These are phyloP conservation scores for Falco naumanni DNA, from an alignment of 2,797 vertebrate genomes.

Conservation along the genomic window DNA sequence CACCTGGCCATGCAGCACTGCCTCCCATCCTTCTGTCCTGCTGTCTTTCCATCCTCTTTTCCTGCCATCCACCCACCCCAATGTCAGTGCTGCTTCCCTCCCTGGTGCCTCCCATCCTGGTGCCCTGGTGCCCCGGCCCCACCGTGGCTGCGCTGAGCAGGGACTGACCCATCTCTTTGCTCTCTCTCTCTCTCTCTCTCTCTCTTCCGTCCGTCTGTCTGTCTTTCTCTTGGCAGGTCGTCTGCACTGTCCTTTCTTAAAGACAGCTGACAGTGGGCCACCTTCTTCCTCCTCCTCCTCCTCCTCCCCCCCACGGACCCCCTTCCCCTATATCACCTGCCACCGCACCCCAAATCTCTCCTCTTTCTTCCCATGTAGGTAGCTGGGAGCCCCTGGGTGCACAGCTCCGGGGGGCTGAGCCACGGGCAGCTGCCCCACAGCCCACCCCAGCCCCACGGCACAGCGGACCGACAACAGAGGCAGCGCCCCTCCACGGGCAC, in stretches of 20 bases:
- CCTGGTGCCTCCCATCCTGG: not conserved
- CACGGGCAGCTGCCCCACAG: not conserved
- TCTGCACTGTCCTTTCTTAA: constrained; percentile 98
- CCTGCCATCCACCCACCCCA: not conserved
- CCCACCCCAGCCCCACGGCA: constrained; percentile 65
- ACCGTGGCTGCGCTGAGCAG: not conserved
- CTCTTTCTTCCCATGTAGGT: constrained; percentile 94
- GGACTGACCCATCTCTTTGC: constrained; percentile 80
- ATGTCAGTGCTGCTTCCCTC: not conserved
- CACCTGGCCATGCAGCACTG: not conserved
- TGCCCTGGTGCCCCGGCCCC: constrained; percentile 17
- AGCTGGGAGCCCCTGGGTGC: constrained; percentile 73
- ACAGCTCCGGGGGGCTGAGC: not conserved
- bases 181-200: constrained; percentile 31
- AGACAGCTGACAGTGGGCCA: constrained; percentile 91
- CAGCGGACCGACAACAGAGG: not conserved
- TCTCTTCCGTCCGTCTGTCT: constrained; percentile 76
- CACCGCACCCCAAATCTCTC: constrained; percentile 85
- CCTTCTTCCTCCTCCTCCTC: constrained; percentile 84
- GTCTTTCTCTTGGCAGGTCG: constrained; percentile 89
- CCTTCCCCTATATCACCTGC: constrained; percentile 85
- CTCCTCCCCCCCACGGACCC: constrained; percentile 83
- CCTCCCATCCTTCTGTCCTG: not conserved
- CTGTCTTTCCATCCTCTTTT: constrained; percentile 12
- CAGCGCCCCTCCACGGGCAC: not conserved